phyloP scores from a whole-genome alignment of 2,888 invertebrate species.

The Petrolisthes manimaculis region DNA sequence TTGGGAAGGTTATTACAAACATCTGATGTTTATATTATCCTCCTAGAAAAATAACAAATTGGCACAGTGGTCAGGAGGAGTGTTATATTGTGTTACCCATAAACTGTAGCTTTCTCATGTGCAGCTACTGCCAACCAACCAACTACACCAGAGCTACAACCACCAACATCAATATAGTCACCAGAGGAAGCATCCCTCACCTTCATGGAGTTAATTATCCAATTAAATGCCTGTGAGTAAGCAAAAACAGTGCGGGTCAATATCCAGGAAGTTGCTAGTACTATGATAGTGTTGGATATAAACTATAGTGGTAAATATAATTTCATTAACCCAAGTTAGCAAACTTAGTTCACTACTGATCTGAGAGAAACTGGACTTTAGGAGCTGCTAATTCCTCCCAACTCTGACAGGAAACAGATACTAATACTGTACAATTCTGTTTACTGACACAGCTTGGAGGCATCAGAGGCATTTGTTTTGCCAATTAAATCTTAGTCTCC shows the following conservation, averaged over 20 bases:
- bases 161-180: constrained; percentile 54
- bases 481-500: no score
- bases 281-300: background rate
- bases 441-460: no score
- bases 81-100: constrained; percentile 43
- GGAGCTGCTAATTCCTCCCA: no score
- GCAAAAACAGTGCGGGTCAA: constrained; percentile 42
- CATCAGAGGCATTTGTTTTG: no score
- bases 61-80: background rate
- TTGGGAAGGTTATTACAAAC: no score
- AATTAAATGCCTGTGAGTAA: constrained; percentile 61
- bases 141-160: constrained; percentile 58
- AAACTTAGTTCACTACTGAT: no score
- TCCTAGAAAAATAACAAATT: no score
- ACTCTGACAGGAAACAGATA: no score
- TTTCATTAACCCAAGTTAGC: no score
- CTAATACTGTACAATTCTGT: no score
- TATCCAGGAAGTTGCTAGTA: constrained; percentile 24
- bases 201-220: constrained; percentile 60
- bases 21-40: no score
- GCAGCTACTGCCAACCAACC: constrained; percentile 57
- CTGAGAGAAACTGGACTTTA: no score
- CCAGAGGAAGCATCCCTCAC: constrained; percentile 60
- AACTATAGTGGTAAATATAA: background rate
- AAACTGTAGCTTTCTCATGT: constrained; percentile 59